Percentiles rank a stretch among this genome's conserved stretches.
phyloP scores from a whole-genome alignment of 2,113 vertebrate species.

The Pica pica region DNA sequence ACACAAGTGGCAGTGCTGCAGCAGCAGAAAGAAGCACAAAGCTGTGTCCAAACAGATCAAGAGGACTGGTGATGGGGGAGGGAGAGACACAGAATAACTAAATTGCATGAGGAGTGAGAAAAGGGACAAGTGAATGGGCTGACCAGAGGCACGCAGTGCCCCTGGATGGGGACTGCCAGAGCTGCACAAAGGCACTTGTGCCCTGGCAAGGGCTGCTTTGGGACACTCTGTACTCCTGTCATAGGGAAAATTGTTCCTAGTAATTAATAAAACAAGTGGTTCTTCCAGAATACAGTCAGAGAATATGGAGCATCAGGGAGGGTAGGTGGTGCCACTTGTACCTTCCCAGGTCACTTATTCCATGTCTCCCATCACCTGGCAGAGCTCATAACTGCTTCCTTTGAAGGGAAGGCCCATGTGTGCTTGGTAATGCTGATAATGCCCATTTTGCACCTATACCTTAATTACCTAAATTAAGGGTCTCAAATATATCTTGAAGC shows the following conservation, averaged over 20 bases:
- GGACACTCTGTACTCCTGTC: neutral
- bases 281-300: neutral
- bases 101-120: neutral
- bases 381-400: neutral
- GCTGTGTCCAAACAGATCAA: neutral
- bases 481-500: neutral
- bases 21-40: neutral
- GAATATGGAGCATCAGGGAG: neutral
- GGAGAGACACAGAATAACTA: neutral
- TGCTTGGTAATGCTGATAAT: neutral
- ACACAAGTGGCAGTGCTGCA: rapidly evolving
- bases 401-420: neutral
- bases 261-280: neutral
- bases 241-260: neutral
- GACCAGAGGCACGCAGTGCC: neutral
- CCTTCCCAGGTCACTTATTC: neutral
- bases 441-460: neutral
- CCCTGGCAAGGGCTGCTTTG: neutral
- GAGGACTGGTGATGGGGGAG: neutral
- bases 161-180: neutral
- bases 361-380: neutral
- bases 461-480: neutral
- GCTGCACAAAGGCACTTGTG: neutral
- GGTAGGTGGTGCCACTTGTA: neutral
- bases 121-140: neutral